These are phyloP conservation scores for Aphelenchoides fujianensis DNA, from an alignment of 1,140 invertebrate genomes.

Conservation along the genomic window DNA sequence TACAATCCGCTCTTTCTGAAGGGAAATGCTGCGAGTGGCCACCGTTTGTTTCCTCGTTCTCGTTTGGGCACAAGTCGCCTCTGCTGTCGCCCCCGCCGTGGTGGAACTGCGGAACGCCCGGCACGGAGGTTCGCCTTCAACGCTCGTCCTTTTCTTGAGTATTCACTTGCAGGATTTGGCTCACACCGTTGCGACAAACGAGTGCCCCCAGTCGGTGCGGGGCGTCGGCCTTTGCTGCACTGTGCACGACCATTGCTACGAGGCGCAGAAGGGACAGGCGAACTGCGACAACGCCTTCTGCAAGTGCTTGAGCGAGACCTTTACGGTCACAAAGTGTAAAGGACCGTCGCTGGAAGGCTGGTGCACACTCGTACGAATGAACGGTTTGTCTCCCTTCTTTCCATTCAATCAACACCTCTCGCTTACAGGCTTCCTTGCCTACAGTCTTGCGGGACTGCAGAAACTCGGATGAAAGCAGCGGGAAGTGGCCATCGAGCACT, in stretches of 20 bases:
- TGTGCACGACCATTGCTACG: background rate
- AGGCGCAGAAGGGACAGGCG: background rate
- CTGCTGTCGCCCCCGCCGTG: too few species aligned
- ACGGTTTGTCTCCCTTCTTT: background rate
- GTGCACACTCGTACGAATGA: background rate
- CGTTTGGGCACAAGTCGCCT: too few species aligned
- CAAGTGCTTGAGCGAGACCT: background rate
- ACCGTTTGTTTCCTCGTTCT: too few species aligned
- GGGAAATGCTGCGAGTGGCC: too few species aligned
- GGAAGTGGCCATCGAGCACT: too few species aligned
- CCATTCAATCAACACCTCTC: too few species aligned
- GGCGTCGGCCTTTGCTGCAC: background rate
- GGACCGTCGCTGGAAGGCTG: background rate
- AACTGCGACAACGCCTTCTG: conserved; percentile 13
- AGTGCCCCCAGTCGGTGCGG: background rate
- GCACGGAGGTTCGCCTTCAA: too few species aligned
- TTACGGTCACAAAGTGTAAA: background rate
- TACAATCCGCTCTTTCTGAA: too few species aligned
- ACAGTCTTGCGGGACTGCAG: background rate
- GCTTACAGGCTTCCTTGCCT: background rate
- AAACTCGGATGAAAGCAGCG: background rate
- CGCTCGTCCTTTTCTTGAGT: too few species aligned
- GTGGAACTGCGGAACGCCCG: too few species aligned
- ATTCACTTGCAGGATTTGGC: too few species aligned
- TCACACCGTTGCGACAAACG: background rate